phyloP scores from a whole-genome alignment of 2,797 vertebrate species.

The Coluber constrictor region DNA sequence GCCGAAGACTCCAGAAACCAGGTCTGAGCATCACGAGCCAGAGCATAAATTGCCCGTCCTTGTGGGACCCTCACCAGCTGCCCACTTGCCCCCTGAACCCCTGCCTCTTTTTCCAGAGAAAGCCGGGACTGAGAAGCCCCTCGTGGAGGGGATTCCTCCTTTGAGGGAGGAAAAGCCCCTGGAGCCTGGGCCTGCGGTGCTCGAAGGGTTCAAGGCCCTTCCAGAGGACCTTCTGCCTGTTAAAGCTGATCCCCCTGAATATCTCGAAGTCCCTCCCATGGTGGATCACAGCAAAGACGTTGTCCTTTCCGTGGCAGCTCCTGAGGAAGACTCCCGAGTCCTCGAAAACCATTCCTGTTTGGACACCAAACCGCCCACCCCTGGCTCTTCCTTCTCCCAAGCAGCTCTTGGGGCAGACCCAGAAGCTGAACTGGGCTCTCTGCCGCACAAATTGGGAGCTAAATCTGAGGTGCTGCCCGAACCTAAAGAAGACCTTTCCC shows the following conservation, averaged over 20 bases:
- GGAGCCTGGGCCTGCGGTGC: conserved; percentile 61
- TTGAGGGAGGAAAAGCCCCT: conserved; percentile 61
- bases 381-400: conserved; percentile 73
- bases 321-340: conserved; percentile 60
- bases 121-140: conserved; percentile 48
- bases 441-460: conserved; percentile 69
- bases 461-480: conserved; percentile 68
- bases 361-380: conserved; percentile 83
- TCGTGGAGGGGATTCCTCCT: conserved; percentile 37
- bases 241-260: conserved; percentile 60
- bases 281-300: conserved; percentile 66
- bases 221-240: conserved; percentile 64
- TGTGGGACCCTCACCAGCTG: conserved; percentile 12
- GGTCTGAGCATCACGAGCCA: conserved; percentile 65
- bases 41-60: conserved; percentile 59
- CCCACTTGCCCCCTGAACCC: conserved; percentile 52
- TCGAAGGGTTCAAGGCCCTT: conserved; percentile 47
- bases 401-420: conserved; percentile 63
- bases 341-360: conserved; percentile 64
- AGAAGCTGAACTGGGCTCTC: conserved; percentile 66
- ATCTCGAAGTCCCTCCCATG: conserved; percentile 57
- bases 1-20: conserved; percentile 72
- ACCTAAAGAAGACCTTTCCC: conserved; percentile 53
- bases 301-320: conserved; percentile 53
- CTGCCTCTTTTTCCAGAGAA: conserved; percentile 44